These are phyloP conservation scores for Crotalus helleri DNA, from an alignment of 2,113 vertebrate species.

Conservation along the genomic window DNA sequence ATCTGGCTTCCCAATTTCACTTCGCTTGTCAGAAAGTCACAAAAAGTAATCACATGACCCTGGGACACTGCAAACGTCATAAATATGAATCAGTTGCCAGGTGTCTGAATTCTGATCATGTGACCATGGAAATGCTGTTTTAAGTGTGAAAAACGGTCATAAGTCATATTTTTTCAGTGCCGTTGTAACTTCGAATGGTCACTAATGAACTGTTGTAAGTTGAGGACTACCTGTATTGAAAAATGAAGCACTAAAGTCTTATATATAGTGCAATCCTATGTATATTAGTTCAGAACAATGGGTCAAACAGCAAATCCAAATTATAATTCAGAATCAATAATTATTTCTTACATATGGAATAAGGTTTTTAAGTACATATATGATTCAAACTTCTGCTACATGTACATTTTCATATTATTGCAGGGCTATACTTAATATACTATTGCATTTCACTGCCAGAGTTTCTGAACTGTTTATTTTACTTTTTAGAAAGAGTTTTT, in stretches of 20 bases:
- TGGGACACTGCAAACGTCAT: too few species aligned
- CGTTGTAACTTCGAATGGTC: too few species aligned
- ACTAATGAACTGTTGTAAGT: neutral
- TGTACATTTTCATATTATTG: neutral
- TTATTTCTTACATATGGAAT: neutral
- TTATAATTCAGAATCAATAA: neutral
- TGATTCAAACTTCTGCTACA: neutral
- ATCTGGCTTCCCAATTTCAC: too few species aligned
- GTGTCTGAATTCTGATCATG: neutral
- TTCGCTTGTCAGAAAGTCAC: too few species aligned
- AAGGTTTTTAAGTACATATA: neutral
- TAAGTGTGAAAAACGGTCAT: neutral
- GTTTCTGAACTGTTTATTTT: neutral
- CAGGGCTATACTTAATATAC: neutral
- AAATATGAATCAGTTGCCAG: neutral
- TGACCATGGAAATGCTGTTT: neutral
- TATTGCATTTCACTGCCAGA: neutral
- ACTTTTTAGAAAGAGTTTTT: neutral
- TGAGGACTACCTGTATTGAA: neutral
- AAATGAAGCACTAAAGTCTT: neutral
- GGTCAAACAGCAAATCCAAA: neutral
- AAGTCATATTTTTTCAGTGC: neutral
- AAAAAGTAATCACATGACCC: too few species aligned
- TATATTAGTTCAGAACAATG: neutral
- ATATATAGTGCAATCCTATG: neutral